Conservation (phyloP, 2,888 invertebrate species). For the Neoitamus cyanurus region DNA sequence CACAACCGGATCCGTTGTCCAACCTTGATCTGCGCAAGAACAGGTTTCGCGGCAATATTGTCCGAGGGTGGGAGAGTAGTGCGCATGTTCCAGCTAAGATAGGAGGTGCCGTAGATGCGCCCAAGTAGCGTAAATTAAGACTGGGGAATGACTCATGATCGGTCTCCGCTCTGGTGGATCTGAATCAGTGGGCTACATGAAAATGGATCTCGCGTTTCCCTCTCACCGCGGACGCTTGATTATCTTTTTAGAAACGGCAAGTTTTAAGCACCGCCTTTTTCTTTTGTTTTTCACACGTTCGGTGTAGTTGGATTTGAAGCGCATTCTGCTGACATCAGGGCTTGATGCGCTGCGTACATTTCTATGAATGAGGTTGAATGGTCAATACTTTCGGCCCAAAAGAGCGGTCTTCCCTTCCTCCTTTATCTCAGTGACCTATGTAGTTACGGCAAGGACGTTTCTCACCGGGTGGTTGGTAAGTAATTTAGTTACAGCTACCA, state of each 20-base stretch:
- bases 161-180: background rate
- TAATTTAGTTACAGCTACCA: background rate
- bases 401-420: background rate
- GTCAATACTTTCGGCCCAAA: constrained; percentile 9
- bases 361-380: constrained; percentile 29
- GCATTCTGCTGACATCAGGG: constrained; percentile 19
- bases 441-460: constrained; percentile 22
- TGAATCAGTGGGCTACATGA: background rate
- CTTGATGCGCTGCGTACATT: background rate
- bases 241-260: background rate
- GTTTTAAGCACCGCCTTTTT: constrained; percentile 27
- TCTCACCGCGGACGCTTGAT: background rate
- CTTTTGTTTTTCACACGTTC: constrained; percentile 23
- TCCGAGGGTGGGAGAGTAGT: background rate
- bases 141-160: constrained; percentile 12
- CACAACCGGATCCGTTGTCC: background rate
- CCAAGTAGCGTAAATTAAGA: background rate
- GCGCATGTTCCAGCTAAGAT: background rate
- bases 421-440: constrained; percentile 13
- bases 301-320: background rate
- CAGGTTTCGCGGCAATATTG: background rate
- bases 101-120: background rate
- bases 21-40: background rate
- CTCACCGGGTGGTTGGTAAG: background rate
- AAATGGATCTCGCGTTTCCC: background rate